These are phyloP conservation scores for Dermatophagoides farinae DNA, from an alignment of 1,140 invertebrate species.

Conservation along the genomic window DNA sequence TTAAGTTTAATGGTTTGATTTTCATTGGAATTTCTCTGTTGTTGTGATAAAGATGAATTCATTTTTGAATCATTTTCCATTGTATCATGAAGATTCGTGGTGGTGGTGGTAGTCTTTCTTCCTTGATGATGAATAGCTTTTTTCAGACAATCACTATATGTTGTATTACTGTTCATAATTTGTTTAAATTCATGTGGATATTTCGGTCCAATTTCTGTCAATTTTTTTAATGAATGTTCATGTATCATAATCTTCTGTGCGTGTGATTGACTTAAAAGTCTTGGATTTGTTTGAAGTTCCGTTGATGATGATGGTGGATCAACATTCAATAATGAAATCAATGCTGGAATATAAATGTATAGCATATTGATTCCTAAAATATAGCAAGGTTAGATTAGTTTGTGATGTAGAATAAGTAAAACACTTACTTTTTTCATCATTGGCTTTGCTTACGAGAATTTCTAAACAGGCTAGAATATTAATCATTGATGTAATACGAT, in stretches of 20 bases:
- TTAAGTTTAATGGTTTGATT: slow-evolving; percentile 70
- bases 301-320: slow-evolving; percentile 21
- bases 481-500: slow-evolving; percentile 28
- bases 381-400: slow-evolving; percentile 9
- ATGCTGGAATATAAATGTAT: slow-evolving; percentile 59
- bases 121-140: slow-evolving; percentile 42
- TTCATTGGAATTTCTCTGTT: slow-evolving; percentile 5
- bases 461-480: slow-evolving; percentile 49
- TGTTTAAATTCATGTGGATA: slow-evolving; percentile 77
- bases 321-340: slow-evolving; percentile 57
- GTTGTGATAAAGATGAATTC: slow-evolving; percentile 1
- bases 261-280: slow-evolving; percentile 36
- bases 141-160: slow-evolving; percentile 59
- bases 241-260: slow-evolving; percentile 47
- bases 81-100: too few relatives aligned
- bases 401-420: neutral
- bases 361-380: slow-evolving; percentile 62
- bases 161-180: slow-evolving; percentile 56
- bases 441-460: slow-evolving; percentile 45
- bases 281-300: slow-evolving; percentile 22
- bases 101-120: slow-evolving; percentile 26
- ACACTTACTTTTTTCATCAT: slow-evolving; percentile 54
- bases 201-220: slow-evolving; percentile 73
- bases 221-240: slow-evolving; percentile 60
- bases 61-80: slow-evolving; percentile 18